Evolutionary conservation across 2,797 vertebrate genomes (phyloP).

Genomic region (Buceros bicornis): DNA sequence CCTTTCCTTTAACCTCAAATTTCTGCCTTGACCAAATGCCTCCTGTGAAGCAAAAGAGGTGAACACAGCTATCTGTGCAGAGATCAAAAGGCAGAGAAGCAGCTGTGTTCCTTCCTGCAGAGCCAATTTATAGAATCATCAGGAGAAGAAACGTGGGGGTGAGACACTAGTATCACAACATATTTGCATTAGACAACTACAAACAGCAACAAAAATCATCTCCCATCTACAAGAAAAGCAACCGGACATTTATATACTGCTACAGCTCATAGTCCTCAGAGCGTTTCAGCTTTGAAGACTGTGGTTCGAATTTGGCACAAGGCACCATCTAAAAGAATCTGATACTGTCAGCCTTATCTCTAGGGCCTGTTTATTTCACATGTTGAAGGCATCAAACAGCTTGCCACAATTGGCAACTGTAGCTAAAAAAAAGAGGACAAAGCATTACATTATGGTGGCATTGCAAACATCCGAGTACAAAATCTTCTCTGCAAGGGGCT

Average conservation of each 20-base stretch:
- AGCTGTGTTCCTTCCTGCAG: background rate
- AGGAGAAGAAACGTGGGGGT: background rate
- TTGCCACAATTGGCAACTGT: background rate
- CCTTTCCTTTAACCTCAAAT: background rate
- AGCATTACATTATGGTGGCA: background rate
- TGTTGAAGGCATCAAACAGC: background rate
- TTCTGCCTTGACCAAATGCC: background rate
- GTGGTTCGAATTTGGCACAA: background rate
- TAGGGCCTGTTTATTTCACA: background rate
- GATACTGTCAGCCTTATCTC: background rate
- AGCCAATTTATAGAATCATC: background rate
- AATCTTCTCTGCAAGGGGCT: slow-evolving; percentile 13
- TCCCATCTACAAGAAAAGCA: background rate
- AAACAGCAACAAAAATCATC: background rate
- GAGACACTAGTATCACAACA: background rate
- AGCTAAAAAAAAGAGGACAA: background rate
- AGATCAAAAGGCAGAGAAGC: background rate
- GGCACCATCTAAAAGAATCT: background rate
- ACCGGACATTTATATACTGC: background rate
- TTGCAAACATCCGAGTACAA: slow-evolving; percentile 53
- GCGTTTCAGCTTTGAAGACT: background rate
- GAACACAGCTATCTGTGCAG: background rate
- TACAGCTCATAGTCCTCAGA: background rate
- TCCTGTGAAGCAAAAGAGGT: background rate
- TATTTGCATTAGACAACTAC: background rate